phyloP scores from a whole-genome alignment of 1,140 invertebrate species.

The Meloidogyne floridensis region DNA sequence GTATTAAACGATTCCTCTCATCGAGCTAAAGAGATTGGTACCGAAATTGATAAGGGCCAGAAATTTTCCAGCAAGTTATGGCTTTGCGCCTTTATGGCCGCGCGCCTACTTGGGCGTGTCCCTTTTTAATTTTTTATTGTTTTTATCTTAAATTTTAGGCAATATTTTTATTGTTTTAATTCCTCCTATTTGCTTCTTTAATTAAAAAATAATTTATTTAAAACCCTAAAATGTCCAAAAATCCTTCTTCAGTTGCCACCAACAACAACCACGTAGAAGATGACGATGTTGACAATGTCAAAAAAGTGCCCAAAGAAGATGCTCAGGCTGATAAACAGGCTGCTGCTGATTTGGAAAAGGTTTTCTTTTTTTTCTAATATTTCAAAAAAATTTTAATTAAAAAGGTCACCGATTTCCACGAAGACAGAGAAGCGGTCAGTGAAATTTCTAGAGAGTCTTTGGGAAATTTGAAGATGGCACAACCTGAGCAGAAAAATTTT shows the following conservation, averaged over 20 bases:
- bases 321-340: background rate
- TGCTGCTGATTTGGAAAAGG: background rate
- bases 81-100: no score
- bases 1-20: no score
- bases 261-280: background rate
- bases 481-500: constrained; percentile 31
- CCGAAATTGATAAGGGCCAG: no score
- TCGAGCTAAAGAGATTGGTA: no score
- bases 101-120: no score
- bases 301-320: background rate
- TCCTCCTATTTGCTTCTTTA: no score
- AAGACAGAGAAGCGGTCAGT: constrained; percentile 36
- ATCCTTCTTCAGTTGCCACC: background rate
- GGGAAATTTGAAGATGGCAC: constrained; percentile 33
- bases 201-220: no score
- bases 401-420: constrained; percentile 34
- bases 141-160: no score
- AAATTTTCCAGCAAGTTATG: no score
- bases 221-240: background rate
- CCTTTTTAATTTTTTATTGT: no score
- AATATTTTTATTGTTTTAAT: no score
- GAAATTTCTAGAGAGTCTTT: constrained; percentile 38
- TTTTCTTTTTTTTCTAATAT: background rate
- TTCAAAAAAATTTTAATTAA: background rate
- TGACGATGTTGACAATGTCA: background rate